Conservation (phyloP, 30 jellyfish, hydroid and myxozoan species). For the Turritopsis dohrnii region DNA sequence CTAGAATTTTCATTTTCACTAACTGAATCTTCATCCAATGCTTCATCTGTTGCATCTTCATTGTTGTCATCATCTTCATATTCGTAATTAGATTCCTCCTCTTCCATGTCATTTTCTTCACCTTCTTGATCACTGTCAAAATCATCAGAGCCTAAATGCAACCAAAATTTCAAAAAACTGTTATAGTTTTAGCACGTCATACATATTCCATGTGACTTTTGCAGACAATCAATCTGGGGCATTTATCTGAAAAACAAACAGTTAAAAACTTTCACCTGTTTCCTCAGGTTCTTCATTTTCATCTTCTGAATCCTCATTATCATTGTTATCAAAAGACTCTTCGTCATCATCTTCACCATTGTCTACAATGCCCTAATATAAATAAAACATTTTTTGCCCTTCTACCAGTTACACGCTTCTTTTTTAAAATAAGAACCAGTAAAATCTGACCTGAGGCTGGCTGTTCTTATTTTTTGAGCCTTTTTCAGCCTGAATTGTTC, state of each 20-base stretch:
- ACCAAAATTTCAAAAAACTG: not conserved
- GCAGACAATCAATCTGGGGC: not conserved
- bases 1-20: conserved; percentile 12
- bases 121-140: conserved; percentile 24
- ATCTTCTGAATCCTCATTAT: conserved; percentile 44
- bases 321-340: conserved; percentile 34
- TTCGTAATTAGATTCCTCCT: conserved; percentile 26
- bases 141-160: conserved; percentile 6
- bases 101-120: conserved; percentile 43
- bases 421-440: too few species aligned
- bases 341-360: conserved; percentile 35
- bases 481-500: too few species aligned
- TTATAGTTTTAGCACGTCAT: too few species aligned
- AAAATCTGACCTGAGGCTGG: too few species aligned
- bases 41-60: conserved; percentile 35
- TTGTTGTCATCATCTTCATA: conserved; percentile 36
- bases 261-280: conserved; percentile 31
- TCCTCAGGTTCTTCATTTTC: conserved; percentile 59
- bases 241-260: not conserved
- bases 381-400: not conserved
- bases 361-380: conserved; percentile 4
- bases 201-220: not conserved
- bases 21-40: conserved; percentile 36
- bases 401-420: not conserved
- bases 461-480: too few species aligned